Base-by-base conservation (phyloP, 2,888 invertebrate species). In the Nebria salina region DNA sequence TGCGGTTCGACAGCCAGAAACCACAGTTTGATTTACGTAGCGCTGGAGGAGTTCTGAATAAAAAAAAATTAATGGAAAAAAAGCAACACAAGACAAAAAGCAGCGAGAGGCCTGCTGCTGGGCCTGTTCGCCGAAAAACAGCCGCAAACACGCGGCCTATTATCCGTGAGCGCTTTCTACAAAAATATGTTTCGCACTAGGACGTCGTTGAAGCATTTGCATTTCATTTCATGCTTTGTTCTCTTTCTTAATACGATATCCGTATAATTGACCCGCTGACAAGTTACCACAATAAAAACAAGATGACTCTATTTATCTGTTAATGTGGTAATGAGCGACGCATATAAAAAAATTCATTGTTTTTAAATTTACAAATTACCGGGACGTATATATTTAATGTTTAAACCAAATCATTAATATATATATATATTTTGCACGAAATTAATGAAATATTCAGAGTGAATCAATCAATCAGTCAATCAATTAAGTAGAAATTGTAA, bases 161-260 rank as follows among this genome's bases (percentile, higher is more conserved):
- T 75, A 75, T 65, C 76, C 54, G 65, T n/a, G 26, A 13, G 66
- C 76, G 76, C 76, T 76, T 76, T 76, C 76, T 76, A 76, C 64
- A 76, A 76, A 76, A 76, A 76, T 76, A 65, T 76, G 76, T 76
- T 76, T 76, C 76, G 76, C 76, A 66, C 76, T 76, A 76, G 76
- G 76, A 66, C 66, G 20, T 65, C 76, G 65, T 2, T 11, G 65
- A n/a, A 41, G 68, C 65, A 76, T 76, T 76, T 76, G 76, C 76
- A 76, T 76, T 76, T 76, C 66, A 20, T 65, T 26, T 64, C 41
- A 41, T 65, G 75, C 75, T 65, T 75, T 54, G 54, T 65, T 34
- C n/a, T 41, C 65, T 64, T 42, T 76, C 76, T 65, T 76, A 66
- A 76, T 65, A 76, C 54, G 54, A 54, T 54, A 15, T 65, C 13